phyloP scores from a whole-genome alignment of 2,888 invertebrate species.

The Archips xylosteana region DNA sequence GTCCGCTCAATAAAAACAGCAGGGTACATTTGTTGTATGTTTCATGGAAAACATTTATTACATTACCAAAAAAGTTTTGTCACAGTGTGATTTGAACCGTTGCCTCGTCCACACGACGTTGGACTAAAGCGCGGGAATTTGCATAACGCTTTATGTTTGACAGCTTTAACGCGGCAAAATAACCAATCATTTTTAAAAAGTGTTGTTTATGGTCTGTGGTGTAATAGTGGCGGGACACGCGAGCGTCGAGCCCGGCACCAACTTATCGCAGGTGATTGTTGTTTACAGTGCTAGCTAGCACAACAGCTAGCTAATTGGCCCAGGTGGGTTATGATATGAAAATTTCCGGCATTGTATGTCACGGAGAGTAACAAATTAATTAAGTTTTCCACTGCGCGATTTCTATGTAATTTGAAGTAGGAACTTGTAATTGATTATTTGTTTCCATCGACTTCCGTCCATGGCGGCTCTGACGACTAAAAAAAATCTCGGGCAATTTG shows the following conservation, averaged over 20 bases:
- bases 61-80: constrained; percentile 51
- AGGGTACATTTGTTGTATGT: constrained; percentile 10
- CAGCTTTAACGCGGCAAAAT: constrained; percentile 40
- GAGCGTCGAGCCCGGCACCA: constrained; percentile 42
- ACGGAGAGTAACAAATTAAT: constrained; percentile 33
- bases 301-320: constrained; percentile 39
- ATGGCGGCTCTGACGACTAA: no score
- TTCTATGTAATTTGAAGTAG: background rate
- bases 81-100: constrained; percentile 66
- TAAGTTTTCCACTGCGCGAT: background rate
- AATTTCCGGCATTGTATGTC: constrained; percentile 33
- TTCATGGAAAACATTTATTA: constrained; percentile 44
- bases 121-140: constrained; percentile 43
- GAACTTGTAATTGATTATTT: background rate
- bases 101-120: constrained; percentile 64
- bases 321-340: constrained; percentile 21
- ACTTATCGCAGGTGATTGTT: constrained; percentile 47
- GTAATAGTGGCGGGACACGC: constrained; percentile 47
- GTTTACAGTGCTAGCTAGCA: constrained; percentile 39
- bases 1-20: constrained; percentile 24
- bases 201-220: constrained; percentile 40
- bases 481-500: no score
- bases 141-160: constrained; percentile 38
- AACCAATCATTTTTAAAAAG: constrained; percentile 30
- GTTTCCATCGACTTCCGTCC: no score